Base-by-base conservation (phyloP, 1,140 invertebrate species). In the Trichonephila clavata region DNA sequence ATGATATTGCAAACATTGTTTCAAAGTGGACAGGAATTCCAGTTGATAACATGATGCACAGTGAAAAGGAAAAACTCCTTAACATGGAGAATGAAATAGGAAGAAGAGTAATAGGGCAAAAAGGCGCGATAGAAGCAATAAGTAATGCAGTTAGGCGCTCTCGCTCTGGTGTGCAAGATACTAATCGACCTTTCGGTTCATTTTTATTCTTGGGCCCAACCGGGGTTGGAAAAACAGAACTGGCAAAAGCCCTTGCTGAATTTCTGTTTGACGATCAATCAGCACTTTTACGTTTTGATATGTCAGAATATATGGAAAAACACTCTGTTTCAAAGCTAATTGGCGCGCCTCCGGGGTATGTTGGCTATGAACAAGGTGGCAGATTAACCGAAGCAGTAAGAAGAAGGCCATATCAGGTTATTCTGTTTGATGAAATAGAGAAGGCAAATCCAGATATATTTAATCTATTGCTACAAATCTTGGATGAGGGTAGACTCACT, bases 381-480 rank as follows among this genome's bases (percentile, higher is more conserved):
- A 14, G 18, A 13, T 60, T 60, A 60, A 60, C 59, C 59, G 59
- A 60, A 60, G 59, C 59, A 18, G 18, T 60, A 60, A 13, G 59
- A 60, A 13, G 59, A 14, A 13, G 59, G 13, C 59, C 59, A 60
- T 60, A 60, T 60, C 18, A 13, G 10, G 59, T 60, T 18, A 60
- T 60, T 18, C 18, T 60, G 59, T 96, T 97, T 95, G 96, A 97
- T 95, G 96, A 97, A 94, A 95, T 97, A n/a, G 96, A 97, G 89
- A 97, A 97, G 94, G 96, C 96, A 8, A 96, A 97, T 94, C 96
- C 96, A 5, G 96, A 97, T 95, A 95, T 97, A 0, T 95, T 96
- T 32, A 96, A 96, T 27, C 95, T 96, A 59, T 95, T 97, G 95
- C 94, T 96, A 63, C 96, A 97, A 94, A 94, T 97, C 20, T 96